These are phyloP conservation scores for Manduca sexta DNA, from an alignment of 1,140 invertebrate genomes.

Conservation along the genomic window DNA sequence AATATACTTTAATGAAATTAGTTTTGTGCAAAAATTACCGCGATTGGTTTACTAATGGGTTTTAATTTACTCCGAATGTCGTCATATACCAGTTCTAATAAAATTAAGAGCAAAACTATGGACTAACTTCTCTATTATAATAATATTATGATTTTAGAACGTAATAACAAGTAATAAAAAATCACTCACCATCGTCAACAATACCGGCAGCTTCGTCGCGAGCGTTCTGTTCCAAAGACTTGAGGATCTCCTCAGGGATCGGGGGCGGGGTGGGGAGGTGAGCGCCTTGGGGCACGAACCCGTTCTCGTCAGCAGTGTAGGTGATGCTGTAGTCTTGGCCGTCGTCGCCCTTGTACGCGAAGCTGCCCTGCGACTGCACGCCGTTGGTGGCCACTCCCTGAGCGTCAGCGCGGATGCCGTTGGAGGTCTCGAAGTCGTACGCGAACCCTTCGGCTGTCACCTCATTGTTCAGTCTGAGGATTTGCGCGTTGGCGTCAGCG, in stretches of 20 bases:
- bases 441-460: conserved; percentile 51
- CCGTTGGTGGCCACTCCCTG: conserved; percentile 55
- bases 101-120: too few species aligned
- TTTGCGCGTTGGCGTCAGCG: conserved; percentile 15
- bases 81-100: too few species aligned
- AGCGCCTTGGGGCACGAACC: conserved; percentile 82
- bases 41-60: too few species aligned
- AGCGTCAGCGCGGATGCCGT: conserved; percentile 56
- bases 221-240: conserved; percentile 55
- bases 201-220: conserved; percentile 63
- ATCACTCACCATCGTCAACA: conserved; percentile 57
- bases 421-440: conserved; percentile 57
- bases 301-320: conserved; percentile 87
- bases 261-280: conserved; percentile 86
- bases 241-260: conserved; percentile 75
- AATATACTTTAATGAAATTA: too few species aligned
- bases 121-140: too few species aligned
- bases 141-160: neutral
- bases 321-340: conserved; percentile 71
- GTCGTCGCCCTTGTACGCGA: conserved; percentile 75
- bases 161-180: neutral
- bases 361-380: conserved; percentile 51
- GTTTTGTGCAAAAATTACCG: too few species aligned
- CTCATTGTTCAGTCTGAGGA: conserved; percentile 36
- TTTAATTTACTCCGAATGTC: too few species aligned